phyloP scores from a whole-genome alignment of 2,113 vertebrate genomes.

The Hassar affinis region DNA sequence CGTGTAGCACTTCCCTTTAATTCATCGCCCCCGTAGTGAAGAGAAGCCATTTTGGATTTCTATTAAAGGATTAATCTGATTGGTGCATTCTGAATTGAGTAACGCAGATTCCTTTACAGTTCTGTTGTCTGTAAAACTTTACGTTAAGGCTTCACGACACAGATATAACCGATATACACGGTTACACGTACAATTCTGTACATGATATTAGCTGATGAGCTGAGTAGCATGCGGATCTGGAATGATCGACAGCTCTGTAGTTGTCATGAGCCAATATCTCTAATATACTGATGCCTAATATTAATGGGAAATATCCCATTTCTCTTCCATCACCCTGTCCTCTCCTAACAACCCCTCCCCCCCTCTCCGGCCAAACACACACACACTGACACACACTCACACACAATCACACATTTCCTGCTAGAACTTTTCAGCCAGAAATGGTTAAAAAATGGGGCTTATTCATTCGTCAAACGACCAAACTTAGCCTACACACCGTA shows the following conservation, averaged over 20 bases:
- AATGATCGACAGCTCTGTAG: neutral
- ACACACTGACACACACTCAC: neutral
- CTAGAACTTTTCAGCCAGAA: neutral
- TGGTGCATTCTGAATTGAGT: neutral
- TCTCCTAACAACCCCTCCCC: too few species aligned
- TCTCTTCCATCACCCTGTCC: too few species aligned
- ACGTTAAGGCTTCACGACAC: neutral
- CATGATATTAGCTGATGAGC: neutral
- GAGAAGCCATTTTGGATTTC: slow-evolving; percentile 13
- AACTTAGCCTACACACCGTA: neutral
- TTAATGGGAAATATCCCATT: too few species aligned
- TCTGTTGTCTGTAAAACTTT: neutral
- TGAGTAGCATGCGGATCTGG: too few species aligned
- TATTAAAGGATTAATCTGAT: too few species aligned
- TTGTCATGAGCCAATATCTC: neutral
- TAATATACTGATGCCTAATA: too few species aligned
- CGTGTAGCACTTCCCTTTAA: slow-evolving; percentile 14
- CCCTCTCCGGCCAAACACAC: too few species aligned
- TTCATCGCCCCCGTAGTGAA: neutral
- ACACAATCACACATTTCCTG: neutral
- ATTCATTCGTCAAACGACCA: neutral
- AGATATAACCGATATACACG: neutral
- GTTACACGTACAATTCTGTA: neutral
- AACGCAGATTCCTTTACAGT: neutral
- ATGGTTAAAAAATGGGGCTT: neutral